Conservation (phyloP, 2,113 vertebrate species). For the Muntiacus reevesi region DNA sequence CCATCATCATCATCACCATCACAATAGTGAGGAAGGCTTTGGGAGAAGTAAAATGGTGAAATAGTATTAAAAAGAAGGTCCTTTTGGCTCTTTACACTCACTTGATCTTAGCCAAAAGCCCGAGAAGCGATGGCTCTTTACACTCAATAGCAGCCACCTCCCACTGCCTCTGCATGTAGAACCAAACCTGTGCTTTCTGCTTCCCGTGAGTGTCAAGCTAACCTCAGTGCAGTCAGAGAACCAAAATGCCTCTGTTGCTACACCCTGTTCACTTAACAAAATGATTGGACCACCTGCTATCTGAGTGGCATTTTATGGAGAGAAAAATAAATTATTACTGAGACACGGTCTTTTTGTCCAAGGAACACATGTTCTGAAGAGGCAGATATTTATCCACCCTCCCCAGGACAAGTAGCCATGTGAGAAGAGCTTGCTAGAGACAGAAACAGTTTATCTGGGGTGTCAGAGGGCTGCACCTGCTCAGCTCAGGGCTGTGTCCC, state of each 20-base stretch:
- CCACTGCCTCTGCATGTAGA: neutral
- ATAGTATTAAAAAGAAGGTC: neutral
- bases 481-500: neutral
- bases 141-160: no score
- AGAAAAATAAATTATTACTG: neutral
- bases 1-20: no score
- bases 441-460: neutral
- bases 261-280: accelerated
- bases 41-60: neutral
- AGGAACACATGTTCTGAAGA: accelerated
- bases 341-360: accelerated
- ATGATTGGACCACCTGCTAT: no score
- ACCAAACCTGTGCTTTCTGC: neutral
- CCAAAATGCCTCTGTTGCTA: accelerated
- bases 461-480: accelerated
- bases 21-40: neutral
- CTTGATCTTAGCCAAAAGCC: no score
- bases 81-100: no score
- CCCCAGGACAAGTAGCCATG: accelerated
- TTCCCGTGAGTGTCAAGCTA: neutral
- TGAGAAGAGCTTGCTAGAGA: neutral
- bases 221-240: neutral
- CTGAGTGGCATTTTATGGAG: no score
- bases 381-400: neutral
- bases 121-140: no score